Base-by-base conservation (phyloP, 1,140 invertebrate genomes). In the Pseudomyrmex flavicornis region DNA sequence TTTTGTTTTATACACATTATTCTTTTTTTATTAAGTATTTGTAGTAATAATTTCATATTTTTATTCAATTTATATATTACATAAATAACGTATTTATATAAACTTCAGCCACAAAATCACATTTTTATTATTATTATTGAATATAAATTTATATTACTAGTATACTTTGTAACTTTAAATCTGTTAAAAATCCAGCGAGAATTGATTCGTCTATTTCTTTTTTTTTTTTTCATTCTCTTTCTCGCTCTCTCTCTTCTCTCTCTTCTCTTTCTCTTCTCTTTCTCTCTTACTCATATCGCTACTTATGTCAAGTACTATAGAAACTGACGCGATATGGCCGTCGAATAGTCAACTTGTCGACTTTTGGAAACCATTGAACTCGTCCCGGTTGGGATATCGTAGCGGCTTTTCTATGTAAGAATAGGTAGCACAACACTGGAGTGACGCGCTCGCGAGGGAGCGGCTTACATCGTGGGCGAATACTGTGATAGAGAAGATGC, bases 361-460 rank as follows among this genome's bases (percentile, higher is more conserved):
- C 86, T 88, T 82, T 85, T 88, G 83, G 77, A 88, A 85, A 88
- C 83, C 86, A 85, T 77, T 85, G 87, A 88, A 88, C 83, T 77
- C 77, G 83, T 88, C 87, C 76, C 77, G 83, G 66, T 83, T 58
- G 66, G 86, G 77, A 83, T 88, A 88, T 80, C 66, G 63, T 56
- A 63, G 59, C 62, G 72, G 77, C 80, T 89, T 88, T 89, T 76
- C 84, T 82, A 61, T 69, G 84, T 77, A 59, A 85, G 88, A 85
- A 86, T 84, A 66, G 72, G 88, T 72, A 79, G 79, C 82, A 74
- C 46, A 68, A 61, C 65, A 63, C 50, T 68, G 82, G 85, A 68
- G 80, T 69, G 62, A 65, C 65, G 56, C 56, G 63, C 35, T 62
- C 22, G 59, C 58, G 46, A 70, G 80, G 65, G 63, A 72, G 75